Base-by-base conservation (phyloP, 35 echinoderm and acorn worm genomes). In the Heliocidaris erythrogramma region DNA sequence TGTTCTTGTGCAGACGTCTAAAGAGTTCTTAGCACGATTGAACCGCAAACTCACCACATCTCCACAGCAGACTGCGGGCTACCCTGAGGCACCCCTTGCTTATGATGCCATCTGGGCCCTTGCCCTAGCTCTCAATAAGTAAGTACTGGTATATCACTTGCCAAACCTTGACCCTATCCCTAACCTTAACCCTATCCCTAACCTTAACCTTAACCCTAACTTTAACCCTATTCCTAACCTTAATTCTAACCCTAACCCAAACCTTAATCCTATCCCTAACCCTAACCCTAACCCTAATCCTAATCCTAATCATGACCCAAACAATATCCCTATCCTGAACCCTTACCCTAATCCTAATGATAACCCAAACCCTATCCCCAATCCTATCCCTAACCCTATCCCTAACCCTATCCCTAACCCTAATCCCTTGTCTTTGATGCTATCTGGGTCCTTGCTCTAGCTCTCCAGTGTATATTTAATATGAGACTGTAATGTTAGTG, bases 51-150 rank as follows among this genome's bases (percentile, higher is more conserved):
- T 97, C 2, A 49, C 30, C 32, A 94, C 95, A 21, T 88, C 86
- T 91, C 96, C 97, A 53, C 65, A 93, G 11, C 42, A 95, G 47
- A 95, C 95, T 12, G 85, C 98, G 2, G 98, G 98, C 30, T 99
- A 97, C 93, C 98, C 98, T 12, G 98, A 99, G 94, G 93, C 96
- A 5, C 96, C 98, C 50, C 94, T 99, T 9, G 97, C 96, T 1
- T 99, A 99, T 69, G 98, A 99, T 96, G 98, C 98, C 85, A 94
- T 99, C n/a, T 99, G 98, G 98, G 95, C 98, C 31, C 48, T 99
- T 30, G 97, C 96, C 48, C 52, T 99, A 47, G 98, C 98, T 47
- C 94, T 99, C 5, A 97, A 99, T 92, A 96, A 99, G 98, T 99
- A 96, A 99, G 98, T n/a, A n/a, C n/a, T n/a, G n/a, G n/a, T 89